Base-by-base conservation (phyloP, 1,140 invertebrate genomes). In the Drosophila bocqueti region DNA sequence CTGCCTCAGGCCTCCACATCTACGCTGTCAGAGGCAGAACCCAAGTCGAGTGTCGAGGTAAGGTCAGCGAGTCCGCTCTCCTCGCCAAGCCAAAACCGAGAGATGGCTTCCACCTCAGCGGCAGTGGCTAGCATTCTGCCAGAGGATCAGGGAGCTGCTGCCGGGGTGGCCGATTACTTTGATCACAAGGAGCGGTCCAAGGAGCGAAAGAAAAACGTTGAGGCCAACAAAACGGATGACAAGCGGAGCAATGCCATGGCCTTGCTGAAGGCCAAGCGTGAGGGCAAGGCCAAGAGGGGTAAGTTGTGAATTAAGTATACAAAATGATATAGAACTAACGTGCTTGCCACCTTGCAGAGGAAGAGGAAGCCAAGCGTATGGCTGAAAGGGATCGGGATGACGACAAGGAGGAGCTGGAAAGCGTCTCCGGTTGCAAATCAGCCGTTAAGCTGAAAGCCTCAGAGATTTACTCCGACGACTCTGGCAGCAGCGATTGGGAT, bases 401-500 rank as follows among this genome's bases (percentile, higher is more conserved):
- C 31, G 97, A 98, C 79, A 97, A 97, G 90, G 97, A 95, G 92
- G 96, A 95, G 84, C 94, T 95, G 43, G 89, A 86, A 50, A 83
- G 92, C 45, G 92, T 93, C 0, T 92, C 93, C 0, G 85, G 89
- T 11, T 91, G 91, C 36, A 93, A 93, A 66, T 92, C 92, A 3
- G 78, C 91, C 16, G 94, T 95, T 5, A 95, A 97, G 92, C 93
- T 98, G 57, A 98, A 98, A 94, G 97, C 97, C 0, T 98, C 97
- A 0, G 98, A 99, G 93, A 98, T 99, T 80, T 99, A 99, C 93
- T 99, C 98, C 0, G 98, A 99, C 93, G 98, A 99, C 76, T 98
- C 97, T 76, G 97, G 96, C 11, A 97, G 96, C 66, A 96, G 96
- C 77, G 92, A 93, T 38, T 92, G 91, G 89, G 84, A 90, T 45